phyloP scores from a whole-genome alignment of 2,113 vertebrate species.

The Neotragus pygmaeus region DNA sequence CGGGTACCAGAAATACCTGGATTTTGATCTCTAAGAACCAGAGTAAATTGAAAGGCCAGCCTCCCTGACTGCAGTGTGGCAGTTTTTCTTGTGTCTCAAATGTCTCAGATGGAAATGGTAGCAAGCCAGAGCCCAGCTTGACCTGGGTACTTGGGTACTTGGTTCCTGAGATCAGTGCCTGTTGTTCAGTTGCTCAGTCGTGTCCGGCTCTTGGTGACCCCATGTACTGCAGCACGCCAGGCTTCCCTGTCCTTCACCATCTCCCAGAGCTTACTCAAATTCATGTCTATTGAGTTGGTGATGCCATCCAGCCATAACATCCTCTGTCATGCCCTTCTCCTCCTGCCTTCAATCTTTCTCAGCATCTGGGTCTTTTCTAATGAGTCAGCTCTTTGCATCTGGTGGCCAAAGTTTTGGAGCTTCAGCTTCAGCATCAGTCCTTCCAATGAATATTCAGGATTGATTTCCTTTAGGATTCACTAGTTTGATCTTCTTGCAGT shows the following conservation, averaged over 20 bases:
- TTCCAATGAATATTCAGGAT: neutral
- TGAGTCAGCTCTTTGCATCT: neutral
- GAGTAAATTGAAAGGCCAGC: neutral
- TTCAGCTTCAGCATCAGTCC: neutral
- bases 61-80: neutral
- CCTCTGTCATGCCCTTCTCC: neutral
- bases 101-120: neutral
- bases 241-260: neutral
- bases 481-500: neutral
- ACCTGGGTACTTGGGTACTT: neutral
- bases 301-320: neutral
- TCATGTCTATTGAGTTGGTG: neutral
- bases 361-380: neutral
- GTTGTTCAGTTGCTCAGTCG: neutral
- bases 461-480: neutral
- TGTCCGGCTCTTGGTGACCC: neutral
- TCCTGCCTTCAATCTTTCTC: neutral
- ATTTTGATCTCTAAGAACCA: neutral
- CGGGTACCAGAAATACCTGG: neutral
- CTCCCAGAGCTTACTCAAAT: neutral
- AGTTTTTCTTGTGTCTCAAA: neutral
- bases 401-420: neutral
- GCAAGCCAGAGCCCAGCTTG: neutral
- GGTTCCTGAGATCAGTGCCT: neutral
- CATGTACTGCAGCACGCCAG: neutral